Percentiles rank a stretch among this genome's conserved stretches.
Evolutionary conservation across 2,888 invertebrate genomes (phyloP).

Genomic region (Drosophila pseudotalamancana): DNA sequence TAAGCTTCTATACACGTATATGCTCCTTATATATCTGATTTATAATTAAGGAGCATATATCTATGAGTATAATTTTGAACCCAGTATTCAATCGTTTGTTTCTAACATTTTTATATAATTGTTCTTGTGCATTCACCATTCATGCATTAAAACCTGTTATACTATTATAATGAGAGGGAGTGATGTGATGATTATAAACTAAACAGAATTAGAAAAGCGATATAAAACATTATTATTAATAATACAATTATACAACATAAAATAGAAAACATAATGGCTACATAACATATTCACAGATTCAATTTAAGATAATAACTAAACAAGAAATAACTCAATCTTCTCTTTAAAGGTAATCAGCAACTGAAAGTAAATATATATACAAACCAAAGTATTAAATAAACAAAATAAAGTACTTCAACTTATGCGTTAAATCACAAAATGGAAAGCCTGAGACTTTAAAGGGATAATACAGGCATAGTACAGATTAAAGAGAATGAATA

Average conservation of each 20-base stretch:
- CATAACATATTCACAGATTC: constrained; percentile 8
- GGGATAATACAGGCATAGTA: too few species aligned
- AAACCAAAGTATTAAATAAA: constrained; percentile 55
- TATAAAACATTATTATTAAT: constrained; percentile 20
- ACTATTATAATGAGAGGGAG: too few species aligned
- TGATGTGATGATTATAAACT: too few species aligned
- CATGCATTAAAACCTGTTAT: too few species aligned
- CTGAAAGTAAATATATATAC: constrained; percentile 7
- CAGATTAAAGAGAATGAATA: not conserved
- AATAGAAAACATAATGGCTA: not conserved
- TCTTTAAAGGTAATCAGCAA: constrained; percentile 14
- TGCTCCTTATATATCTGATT: too few species aligned
- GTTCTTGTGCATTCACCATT: too few species aligned
- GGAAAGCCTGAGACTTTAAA: constrained; percentile 6
- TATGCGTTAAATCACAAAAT: constrained; percentile 24
- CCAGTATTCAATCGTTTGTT: too few species aligned
- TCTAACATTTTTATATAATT: too few species aligned
- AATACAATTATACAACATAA: not conserved
- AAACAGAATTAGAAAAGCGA: not conserved
- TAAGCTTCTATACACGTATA: not conserved
- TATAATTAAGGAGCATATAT: too few species aligned
- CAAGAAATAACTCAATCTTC: not conserved
- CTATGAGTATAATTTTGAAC: too few species aligned
- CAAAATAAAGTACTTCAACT: constrained; percentile 38
- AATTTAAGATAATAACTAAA: constrained; percentile 25